Evolutionary conservation across 2,797 vertebrate species (phyloP).

Genomic region (Pangasius krempfi): DNA sequence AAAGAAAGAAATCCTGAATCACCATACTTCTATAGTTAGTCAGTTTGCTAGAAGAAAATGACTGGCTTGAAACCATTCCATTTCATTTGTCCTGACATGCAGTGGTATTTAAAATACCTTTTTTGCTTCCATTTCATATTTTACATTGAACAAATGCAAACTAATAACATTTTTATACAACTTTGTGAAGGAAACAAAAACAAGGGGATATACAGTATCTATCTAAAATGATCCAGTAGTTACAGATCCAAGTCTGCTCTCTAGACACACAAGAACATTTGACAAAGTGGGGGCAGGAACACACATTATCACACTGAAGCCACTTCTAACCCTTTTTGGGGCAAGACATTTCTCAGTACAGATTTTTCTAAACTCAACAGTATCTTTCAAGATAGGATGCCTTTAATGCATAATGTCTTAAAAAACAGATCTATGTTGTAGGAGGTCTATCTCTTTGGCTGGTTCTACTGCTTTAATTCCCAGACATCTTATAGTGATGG

Average conservation of each 20-base stretch:
- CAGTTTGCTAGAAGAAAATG: neutral
- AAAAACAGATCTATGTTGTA: conserved; percentile 84
- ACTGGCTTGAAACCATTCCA: neutral
- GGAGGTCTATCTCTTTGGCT: conserved; percentile 85
- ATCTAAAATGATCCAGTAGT: conserved; percentile 38
- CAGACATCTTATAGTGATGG: conserved; percentile 90
- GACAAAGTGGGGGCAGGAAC: conserved; percentile 71
- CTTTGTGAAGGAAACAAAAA: neutral
- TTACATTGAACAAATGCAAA: neutral
- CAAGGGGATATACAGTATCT: neutral
- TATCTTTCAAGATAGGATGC: conserved; percentile 71
- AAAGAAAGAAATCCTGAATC: neutral
- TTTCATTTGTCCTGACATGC: neutral
- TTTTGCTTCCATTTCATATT: neutral
- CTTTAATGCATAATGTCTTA: conserved; percentile 83
- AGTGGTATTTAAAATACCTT: neutral
- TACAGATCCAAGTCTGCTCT: conserved; percentile 41
- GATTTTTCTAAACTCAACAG: conserved; percentile 75
- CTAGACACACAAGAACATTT: conserved; percentile 49
- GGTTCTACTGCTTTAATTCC: conserved; percentile 91
- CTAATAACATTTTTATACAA: neutral
- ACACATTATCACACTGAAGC: conserved; percentile 61
- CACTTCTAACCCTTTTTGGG: conserved; percentile 54
- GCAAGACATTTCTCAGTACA: conserved; percentile 59
- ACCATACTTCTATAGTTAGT: neutral